phyloP scores from a whole-genome alignment of 2,888 invertebrate genomes.

The Caenorhabditis macrosperma region DNA sequence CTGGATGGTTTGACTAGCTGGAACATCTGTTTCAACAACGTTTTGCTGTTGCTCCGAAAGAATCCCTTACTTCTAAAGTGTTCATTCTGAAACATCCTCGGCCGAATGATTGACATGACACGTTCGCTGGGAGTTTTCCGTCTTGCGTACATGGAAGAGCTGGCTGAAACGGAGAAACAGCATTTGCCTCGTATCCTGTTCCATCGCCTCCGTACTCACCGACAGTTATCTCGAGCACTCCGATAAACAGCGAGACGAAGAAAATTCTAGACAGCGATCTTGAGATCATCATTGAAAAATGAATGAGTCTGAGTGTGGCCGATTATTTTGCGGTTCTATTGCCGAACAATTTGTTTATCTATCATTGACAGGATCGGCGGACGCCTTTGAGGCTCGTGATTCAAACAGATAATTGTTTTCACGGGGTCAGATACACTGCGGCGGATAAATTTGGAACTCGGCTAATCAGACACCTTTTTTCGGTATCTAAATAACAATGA shows the following conservation, averaged over 20 bases:
- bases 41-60: neutral
- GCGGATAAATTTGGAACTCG: conserved; percentile 44
- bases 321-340: conserved; percentile 54
- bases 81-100: conserved; percentile 51
- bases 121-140: conserved; percentile 49
- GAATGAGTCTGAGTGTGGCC: conserved; percentile 29
- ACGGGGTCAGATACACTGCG: conserved; percentile 33
- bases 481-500: neutral
- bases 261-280: conserved; percentile 22
- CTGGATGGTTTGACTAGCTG: conserved; percentile 34
- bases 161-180: conserved; percentile 1
- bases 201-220: neutral
- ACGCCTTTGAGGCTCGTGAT: conserved; percentile 46
- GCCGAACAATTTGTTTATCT: conserved; percentile 56
- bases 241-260: conserved; percentile 17
- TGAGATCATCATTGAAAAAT: conserved; percentile 47
- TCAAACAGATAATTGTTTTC: conserved; percentile 56
- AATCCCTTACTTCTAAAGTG: conserved; percentile 39
- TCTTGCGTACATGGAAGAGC: conserved; percentile 49
- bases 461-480: conserved; percentile 27
- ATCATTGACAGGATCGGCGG: conserved; percentile 55
- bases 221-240: conserved; percentile 28
- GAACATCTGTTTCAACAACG: neutral
- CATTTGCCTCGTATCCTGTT: too few species aligned
- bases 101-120: conserved; percentile 52